Evolutionary conservation across 1,140 invertebrate species (phyloP).

Genomic region (Drosophila melanica): DNA sequence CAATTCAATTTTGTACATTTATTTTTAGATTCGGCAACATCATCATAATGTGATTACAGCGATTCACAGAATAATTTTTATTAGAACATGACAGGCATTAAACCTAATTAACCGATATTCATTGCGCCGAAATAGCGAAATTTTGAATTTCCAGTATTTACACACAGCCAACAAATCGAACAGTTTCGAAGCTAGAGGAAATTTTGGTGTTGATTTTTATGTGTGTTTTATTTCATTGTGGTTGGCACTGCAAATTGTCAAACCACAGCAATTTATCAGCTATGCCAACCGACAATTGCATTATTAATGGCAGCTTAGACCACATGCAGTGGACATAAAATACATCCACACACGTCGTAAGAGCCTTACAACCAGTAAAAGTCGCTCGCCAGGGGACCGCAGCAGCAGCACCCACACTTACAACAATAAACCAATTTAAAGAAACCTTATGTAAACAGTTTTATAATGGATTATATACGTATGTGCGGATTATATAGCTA

Average conservation of each 20-base stretch:
- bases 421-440: slow-evolving; percentile 80
- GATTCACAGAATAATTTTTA: slow-evolving; percentile 43
- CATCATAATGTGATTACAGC: slow-evolving; percentile 38
- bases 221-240: slow-evolving; percentile 43
- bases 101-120: slow-evolving; percentile 47
- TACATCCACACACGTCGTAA: slow-evolving; percentile 33
- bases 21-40: slow-evolving; percentile 48
- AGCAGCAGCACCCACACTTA: slow-evolving; percentile 3
- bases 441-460: slow-evolving; percentile 80
- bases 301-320: slow-evolving; percentile 77
- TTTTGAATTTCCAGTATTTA: slow-evolving; percentile 27
- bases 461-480: slow-evolving; percentile 75
- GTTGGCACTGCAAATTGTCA: slow-evolving; percentile 68
- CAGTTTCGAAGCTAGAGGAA: neutral
- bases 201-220: slow-evolving; percentile 13
- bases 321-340: slow-evolving; percentile 50
- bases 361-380: slow-evolving; percentile 41
- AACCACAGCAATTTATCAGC: slow-evolving; percentile 77
- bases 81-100: slow-evolving; percentile 17
- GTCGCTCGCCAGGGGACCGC: neutral
- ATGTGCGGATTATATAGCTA: slow-evolving; percentile 18
- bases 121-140: slow-evolving; percentile 12
- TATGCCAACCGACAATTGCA: slow-evolving; percentile 63
- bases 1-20: slow-evolving; percentile 65
- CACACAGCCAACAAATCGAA: slow-evolving; percentile 9